phyloP scores from a whole-genome alignment of 2,113 vertebrate genomes.

The Azemiops feae region DNA sequence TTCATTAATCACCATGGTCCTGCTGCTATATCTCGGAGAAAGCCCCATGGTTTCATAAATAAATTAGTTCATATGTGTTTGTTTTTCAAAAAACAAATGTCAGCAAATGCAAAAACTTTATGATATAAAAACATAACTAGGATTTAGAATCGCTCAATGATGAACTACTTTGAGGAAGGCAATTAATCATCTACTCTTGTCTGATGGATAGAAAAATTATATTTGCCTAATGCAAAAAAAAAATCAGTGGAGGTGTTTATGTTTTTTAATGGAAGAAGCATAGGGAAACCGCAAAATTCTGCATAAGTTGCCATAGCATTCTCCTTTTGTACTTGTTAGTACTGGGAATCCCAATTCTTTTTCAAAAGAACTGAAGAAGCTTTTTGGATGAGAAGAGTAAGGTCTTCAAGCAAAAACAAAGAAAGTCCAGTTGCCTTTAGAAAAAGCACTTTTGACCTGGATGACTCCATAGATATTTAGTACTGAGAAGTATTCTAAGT shows the following conservation, averaged over 20 bases:
- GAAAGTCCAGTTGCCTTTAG: no score
- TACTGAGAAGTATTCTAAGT: background rate
- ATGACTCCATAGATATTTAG: no score
- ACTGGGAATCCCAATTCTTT: background rate
- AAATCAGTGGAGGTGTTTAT: background rate
- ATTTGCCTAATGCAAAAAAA: background rate
- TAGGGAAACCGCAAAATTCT: background rate
- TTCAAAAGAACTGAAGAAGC: background rate
- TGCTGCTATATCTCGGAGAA: slow-evolving; percentile 40
- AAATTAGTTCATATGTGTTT: slow-evolving; percentile 41
- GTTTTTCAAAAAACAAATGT: slow-evolving; percentile 41
- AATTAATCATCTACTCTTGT: background rate
- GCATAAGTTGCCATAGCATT: background rate
- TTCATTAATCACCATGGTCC: slow-evolving; percentile 53
- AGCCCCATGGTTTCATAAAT: slow-evolving; percentile 46
- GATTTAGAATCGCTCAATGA: background rate
- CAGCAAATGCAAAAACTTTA: slow-evolving; percentile 27
- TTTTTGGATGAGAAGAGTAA: no score
- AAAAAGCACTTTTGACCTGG: no score
- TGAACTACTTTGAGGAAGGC: background rate
- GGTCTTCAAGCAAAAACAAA: no score
- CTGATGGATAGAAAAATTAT: background rate
- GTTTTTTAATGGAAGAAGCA: background rate
- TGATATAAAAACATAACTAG: slow-evolving; percentile 3
- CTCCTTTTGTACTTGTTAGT: background rate